A percentile compares a stretch with the other conserved stretches of the same genome.
phyloP scores from a whole-genome alignment of 2,797 vertebrate genomes.

The Varecia variegata region DNA sequence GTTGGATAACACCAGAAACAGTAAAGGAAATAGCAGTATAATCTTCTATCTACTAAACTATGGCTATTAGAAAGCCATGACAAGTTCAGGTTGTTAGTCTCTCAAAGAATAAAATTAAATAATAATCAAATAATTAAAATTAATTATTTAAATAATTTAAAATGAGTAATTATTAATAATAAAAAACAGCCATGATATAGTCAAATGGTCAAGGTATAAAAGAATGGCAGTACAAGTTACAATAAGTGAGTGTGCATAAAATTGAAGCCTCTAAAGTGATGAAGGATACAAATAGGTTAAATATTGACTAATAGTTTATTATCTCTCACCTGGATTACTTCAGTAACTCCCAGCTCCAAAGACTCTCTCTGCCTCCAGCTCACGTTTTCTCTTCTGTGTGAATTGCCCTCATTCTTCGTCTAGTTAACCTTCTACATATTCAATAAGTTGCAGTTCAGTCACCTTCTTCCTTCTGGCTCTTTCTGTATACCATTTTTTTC shows the following conservation, averaged over 20 bases:
- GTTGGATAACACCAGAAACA: not conserved
- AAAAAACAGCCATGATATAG: not conserved
- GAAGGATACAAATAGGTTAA: not conserved
- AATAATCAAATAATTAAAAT: not conserved
- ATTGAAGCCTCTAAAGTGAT: not conserved
- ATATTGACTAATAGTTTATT: not conserved
- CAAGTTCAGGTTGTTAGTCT: not conserved
- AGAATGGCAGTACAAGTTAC: not conserved
- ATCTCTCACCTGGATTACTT: not conserved
- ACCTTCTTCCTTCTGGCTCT: not conserved
- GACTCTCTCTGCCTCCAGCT: not conserved
- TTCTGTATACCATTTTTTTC: not conserved
- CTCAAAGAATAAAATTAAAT: not conserved
- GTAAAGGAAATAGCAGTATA: not conserved
- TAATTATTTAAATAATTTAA: not conserved
- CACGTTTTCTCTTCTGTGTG: not conserved
- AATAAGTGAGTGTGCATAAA: not conserved
- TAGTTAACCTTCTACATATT: not conserved
- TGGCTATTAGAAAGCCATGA: slow-evolving; percentile 8
- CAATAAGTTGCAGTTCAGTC: not conserved
- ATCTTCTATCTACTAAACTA: not conserved
- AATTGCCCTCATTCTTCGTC: not conserved
- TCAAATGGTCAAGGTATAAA: not conserved
- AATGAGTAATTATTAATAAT: not conserved
- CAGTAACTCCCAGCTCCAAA: not conserved